Evolutionary conservation across 2,888 invertebrate species (phyloP), one percentile per base, ranked within the genome.

Genomic region (Drosophila mimica): DNA sequence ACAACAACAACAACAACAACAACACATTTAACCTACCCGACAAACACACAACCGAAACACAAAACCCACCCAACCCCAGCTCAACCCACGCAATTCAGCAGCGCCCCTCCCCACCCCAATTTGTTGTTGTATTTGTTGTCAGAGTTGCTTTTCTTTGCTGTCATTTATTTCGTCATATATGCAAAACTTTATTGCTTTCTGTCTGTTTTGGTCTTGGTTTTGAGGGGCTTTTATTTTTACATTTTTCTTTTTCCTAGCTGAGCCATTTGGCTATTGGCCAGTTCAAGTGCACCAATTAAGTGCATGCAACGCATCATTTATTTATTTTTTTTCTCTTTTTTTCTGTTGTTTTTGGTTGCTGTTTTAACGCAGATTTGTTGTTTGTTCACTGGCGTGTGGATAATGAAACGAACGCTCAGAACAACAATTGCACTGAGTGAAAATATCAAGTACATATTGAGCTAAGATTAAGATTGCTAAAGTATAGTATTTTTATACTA

Each of bases 131-230:
- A 74, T 86, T 87, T 89, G 82, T 88, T 89, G 85, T 72, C 89
- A 84, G 82, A 87, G 82, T 84, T 91, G 86, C 75, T 91, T 89
- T 89, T 62, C 81, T 78, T 85, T 68, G 82, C 82, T 91, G 89
- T 89, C 91, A 79, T 90, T 89, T 91, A 89, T 88, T 91, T 90
- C 84, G 82, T 91, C 88, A 91, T 89, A 91, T 91, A 90, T 88
- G 91, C 88, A 87, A 87, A 88, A 87, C 81, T 87, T 85, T 88
- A 91, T 87, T 91, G 88, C 90, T 75, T 82, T 89, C 74, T 64
- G 63, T 34, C 20, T 70, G 69, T 54, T 52, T 53, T 56, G 25
- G 28, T 30, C 56, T 46, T 49, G 48, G 38, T 36, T 60, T 56
- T 62, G n/a, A 0, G 8, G 28, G 17, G 11, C 9, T 63, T 34